Conservation (phyloP, 1,140 invertebrate genomes). For the Diabrotica virgifera region DNA sequence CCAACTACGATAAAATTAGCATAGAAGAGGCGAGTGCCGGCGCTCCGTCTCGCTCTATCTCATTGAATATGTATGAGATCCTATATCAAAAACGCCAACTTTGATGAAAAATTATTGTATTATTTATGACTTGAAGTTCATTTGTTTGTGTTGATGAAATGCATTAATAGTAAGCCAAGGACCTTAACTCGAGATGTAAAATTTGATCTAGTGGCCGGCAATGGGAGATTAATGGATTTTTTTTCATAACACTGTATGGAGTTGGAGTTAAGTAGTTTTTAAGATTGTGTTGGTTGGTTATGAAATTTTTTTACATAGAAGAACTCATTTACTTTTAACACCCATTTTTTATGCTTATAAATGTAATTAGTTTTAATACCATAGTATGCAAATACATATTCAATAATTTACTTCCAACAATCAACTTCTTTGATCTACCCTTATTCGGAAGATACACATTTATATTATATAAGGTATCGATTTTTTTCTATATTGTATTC, state of each 20-base stretch:
- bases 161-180: conserved; percentile 2
- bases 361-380: too few species aligned
- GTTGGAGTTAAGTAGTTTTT: too few species aligned
- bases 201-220: background rate
- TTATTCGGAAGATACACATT: too few species aligned
- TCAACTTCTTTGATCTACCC: too few species aligned
- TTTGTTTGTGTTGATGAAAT: conserved; percentile 2
- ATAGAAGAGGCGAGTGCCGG: background rate
- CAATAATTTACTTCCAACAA: too few species aligned
- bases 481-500: too few species aligned
- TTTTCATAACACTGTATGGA: background rate
- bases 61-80: background rate
- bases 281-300: too few species aligned
- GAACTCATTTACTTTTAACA: too few species aligned
- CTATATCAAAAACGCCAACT: conserved; percentile 2
- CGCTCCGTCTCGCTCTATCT: background rate
- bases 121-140: conserved; percentile 3
- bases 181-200: background rate
- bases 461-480: too few species aligned
- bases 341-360: too few species aligned
- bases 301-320: too few species aligned
- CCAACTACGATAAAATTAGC: conserved; percentile 2
- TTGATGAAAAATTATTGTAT: conserved; percentile 3
- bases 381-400: too few species aligned
- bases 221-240: background rate